phyloP scores from a whole-genome alignment of 2,797 vertebrate species.

The Typhlichthys subterraneus region DNA sequence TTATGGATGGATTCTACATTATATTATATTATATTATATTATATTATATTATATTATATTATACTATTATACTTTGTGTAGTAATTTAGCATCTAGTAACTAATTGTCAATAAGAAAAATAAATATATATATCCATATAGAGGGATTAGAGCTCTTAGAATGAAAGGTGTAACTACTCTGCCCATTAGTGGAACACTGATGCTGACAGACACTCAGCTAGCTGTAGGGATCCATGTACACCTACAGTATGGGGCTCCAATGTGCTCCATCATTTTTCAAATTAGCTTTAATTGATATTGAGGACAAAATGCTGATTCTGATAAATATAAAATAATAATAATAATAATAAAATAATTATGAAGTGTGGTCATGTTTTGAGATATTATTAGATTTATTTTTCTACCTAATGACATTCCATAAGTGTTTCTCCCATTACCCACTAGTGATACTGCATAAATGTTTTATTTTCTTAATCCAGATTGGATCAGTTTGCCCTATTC shows the following conservation, averaged over 20 bases:
- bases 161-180: conserved; percentile 17
- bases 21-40: too few relatives aligned
- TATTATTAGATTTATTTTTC: conserved; percentile 19
- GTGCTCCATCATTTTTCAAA: too few relatives aligned
- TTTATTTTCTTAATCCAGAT: conserved; percentile 18
- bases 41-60: background rate
- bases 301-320: too few relatives aligned
- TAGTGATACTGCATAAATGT: conserved; percentile 19
- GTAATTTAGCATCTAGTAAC: conserved; percentile 1
- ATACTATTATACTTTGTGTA: conserved; percentile 19
- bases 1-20: too few relatives aligned
- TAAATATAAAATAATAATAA: too few relatives aligned
- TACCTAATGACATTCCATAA: conserved; percentile 24
- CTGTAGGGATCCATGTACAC: too few relatives aligned
- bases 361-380: too few relatives aligned
- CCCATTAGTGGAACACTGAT: conserved; percentile 23
- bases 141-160: conserved; percentile 1
- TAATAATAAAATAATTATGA: too few relatives aligned
- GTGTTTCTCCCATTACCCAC: conserved; percentile 33
- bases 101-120: too few relatives aligned
- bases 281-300: too few relatives aligned
- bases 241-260: too few relatives aligned
- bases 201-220: conserved; percentile 21
- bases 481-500: conserved; percentile 4
- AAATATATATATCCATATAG: too few relatives aligned